Evolutionary conservation across 2,888 invertebrate genomes (phyloP).

Genomic region (Nemapogon koenigi): DNA sequence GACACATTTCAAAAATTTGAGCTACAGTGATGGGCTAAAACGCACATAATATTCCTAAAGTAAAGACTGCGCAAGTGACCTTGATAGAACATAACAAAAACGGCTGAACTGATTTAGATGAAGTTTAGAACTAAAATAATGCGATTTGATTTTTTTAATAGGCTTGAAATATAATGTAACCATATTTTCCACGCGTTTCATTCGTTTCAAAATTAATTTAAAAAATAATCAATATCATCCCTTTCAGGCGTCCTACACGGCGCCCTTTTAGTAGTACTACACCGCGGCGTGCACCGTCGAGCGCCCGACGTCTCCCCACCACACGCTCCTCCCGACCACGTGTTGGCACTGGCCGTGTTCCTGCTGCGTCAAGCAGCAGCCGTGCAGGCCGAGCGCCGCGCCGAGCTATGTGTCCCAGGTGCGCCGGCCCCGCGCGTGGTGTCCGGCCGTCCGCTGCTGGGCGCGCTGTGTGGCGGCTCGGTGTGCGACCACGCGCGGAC

Average conservation of each 20-base stretch:
- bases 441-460: slow-evolving; percentile 40
- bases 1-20: no score
- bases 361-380: slow-evolving; percentile 84
- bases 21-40: no score
- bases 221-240: neutral
- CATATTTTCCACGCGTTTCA: neutral
- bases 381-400: slow-evolving; percentile 32
- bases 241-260: slow-evolving; percentile 45
- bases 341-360: slow-evolving; percentile 85
- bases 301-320: slow-evolving; percentile 69
- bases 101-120: no score
- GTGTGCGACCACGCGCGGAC: slow-evolving; percentile 79
- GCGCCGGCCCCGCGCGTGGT: slow-evolving; percentile 19
- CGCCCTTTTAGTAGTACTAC: slow-evolving; percentile 80
- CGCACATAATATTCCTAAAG: no score
- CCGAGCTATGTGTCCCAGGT: slow-evolving; percentile 28
- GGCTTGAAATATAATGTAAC: no score
- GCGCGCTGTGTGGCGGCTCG: slow-evolving; percentile 76
- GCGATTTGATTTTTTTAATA: no score
- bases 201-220: neutral
- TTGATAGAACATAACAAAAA: no score
- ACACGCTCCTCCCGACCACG: slow-evolving; percentile 77
- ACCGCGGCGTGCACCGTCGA: slow-evolving; percentile 82
- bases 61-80: no score
- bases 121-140: no score